These are phyloP conservation scores for Antennarius striatus DNA, from an alignment of 2,113 vertebrate species.

Conservation along the genomic window DNA sequence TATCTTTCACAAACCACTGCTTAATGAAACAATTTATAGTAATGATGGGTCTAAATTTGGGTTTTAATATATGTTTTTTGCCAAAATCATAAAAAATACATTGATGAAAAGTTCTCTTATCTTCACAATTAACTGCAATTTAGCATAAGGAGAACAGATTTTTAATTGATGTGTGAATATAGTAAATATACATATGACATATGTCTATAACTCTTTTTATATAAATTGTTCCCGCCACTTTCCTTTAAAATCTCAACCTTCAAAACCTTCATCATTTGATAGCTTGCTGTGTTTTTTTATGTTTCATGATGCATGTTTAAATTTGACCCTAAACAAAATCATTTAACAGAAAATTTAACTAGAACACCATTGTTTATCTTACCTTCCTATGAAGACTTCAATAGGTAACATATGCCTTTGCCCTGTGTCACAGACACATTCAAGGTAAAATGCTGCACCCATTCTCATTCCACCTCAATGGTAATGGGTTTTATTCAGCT, in stretches of 20 bases:
- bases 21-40: constrained; percentile 50
- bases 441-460: constrained; percentile 13
- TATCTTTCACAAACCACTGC: constrained; percentile 43
- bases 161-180: background rate
- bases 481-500: background rate
- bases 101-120: background rate
- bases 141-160: background rate
- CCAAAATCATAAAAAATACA: too few species aligned
- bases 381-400: background rate
- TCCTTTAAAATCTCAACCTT: too few species aligned
- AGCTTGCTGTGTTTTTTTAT: constrained; percentile 6
- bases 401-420: constrained; percentile 28
- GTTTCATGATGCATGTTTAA: background rate
- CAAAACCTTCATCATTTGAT: too few species aligned
- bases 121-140: background rate
- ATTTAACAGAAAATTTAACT: constrained; percentile 25
- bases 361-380: constrained; percentile 20
- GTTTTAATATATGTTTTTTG: background rate
- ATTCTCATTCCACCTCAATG: background rate
- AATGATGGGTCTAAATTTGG: background rate
- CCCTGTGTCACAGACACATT: constrained; percentile 4
- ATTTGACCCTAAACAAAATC: constrained; percentile 18
- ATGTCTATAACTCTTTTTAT: too few species aligned
- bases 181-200: too few species aligned
- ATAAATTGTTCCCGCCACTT: too few species aligned